phyloP scores from a whole-genome alignment of 1,140 invertebrate species.

The Ruditapes philippinarum region DNA sequence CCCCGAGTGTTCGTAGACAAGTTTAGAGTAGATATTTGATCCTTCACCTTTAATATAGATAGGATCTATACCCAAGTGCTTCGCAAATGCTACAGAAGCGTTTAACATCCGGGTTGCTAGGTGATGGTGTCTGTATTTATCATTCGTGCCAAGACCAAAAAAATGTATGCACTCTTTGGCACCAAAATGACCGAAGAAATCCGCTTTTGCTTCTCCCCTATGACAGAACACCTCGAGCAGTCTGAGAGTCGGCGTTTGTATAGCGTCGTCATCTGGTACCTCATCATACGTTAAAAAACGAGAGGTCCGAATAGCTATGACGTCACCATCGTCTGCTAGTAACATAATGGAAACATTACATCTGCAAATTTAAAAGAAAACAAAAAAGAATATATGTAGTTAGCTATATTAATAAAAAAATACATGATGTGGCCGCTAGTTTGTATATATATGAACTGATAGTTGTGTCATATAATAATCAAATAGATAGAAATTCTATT shows the following conservation, averaged over 20 bases:
- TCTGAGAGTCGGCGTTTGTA: background rate
- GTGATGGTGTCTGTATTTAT: background rate
- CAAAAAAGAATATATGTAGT: too few relatives aligned
- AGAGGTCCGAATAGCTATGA: background rate
- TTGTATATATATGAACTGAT: too few relatives aligned
- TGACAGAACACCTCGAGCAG: too few relatives aligned
- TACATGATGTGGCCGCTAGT: too few relatives aligned
- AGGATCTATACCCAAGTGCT: background rate
- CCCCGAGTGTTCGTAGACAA: background rate
- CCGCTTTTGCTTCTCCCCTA: too few relatives aligned
- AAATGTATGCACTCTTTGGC: constrained; percentile 21
- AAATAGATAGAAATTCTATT: too few relatives aligned
- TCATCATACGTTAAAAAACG: background rate
- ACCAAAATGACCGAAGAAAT: background rate
- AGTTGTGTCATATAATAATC: too few relatives aligned
- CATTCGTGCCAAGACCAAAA: constrained; percentile 3
- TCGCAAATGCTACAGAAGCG: background rate
- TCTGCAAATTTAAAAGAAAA: too few relatives aligned
- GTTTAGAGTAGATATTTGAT: constrained; percentile 9
- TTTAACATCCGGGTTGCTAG: background rate
- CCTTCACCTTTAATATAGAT: constrained; percentile 36
- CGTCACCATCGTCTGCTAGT: background rate
- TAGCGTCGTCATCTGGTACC: background rate
- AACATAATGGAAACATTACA: too few relatives aligned
- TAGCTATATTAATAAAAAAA: too few relatives aligned